Conservation (phyloP, 2,888 invertebrate genomes). For the Zhengitettix transpicula region DNA sequence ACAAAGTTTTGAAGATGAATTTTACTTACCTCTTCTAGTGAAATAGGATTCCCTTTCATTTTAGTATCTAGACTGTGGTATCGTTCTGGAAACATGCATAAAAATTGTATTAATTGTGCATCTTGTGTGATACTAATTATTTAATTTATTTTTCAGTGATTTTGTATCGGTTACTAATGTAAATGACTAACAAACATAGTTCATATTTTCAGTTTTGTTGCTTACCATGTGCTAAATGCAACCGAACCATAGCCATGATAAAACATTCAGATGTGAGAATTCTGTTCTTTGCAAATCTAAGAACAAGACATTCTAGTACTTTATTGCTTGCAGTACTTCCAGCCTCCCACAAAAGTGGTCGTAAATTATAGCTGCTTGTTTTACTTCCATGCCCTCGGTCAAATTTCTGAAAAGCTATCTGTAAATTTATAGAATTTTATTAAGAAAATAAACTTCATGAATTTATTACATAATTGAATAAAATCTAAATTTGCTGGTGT, state of each 20-base stretch:
- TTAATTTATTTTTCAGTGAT: no score
- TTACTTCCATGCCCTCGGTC: constrained; percentile 35
- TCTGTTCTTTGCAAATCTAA: constrained; percentile 44
- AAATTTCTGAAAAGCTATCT: constrained; percentile 44
- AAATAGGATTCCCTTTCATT: constrained; percentile 52
- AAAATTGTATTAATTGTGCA: background rate
- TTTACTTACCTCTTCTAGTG: constrained; percentile 46
- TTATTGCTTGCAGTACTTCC: constrained; percentile 55
- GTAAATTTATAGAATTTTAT: constrained; percentile 1
- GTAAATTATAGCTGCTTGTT: constrained; percentile 44
- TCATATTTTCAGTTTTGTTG: background rate
- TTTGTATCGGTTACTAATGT: background rate
- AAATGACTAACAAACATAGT: background rate
- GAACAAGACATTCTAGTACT: constrained; percentile 52
- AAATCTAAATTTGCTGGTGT: background rate
- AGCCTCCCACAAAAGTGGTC: constrained; percentile 50
- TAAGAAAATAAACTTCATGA: background rate
- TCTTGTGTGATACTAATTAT: no score
- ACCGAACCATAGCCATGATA: constrained; percentile 43
- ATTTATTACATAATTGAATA: background rate
- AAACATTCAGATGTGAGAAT: constrained; percentile 41
- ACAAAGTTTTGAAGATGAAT: background rate
- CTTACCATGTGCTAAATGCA: constrained; percentile 43
- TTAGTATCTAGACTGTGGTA: constrained; percentile 52
- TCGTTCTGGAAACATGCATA: constrained; percentile 32